phyloP scores from a whole-genome alignment of 1,140 invertebrate species.

The Euura saliciscinereae region DNA sequence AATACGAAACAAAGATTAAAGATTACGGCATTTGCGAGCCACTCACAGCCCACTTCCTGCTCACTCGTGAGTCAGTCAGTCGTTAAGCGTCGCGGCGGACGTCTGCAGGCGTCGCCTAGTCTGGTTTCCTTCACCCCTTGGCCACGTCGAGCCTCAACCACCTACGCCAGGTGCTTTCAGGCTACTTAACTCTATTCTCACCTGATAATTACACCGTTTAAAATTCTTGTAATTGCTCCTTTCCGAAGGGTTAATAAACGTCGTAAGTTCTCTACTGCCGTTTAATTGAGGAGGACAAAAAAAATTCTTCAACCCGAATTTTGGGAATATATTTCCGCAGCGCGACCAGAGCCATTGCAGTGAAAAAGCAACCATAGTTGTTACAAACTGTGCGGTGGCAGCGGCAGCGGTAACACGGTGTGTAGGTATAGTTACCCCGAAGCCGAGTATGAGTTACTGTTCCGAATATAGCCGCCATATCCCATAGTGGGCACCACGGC shows the following conservation, averaged over 20 bases:
- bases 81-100: constrained; percentile 1
- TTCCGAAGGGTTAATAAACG: too few species aligned
- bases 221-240: neutral
- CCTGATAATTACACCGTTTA: neutral
- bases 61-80: neutral
- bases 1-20: neutral
- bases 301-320: neutral
- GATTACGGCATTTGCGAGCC: neutral
- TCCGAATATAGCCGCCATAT: constrained; percentile 2
- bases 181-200: neutral
- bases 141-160: neutral
- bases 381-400: constrained; percentile 1
- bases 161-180: neutral
- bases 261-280: neutral
- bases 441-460: constrained; percentile 5
- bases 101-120: neutral
- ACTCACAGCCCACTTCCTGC: constrained; percentile 3
- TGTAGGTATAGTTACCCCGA: neutral
- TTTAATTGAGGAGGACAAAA: neutral
- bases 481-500: neutral
- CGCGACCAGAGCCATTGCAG: neutral
- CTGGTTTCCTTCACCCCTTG: neutral
- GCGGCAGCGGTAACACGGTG: neutral
- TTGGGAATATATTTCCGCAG: neutral
- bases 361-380: neutral